Percentiles rank a stretch among this genome's conserved stretches.
Evolutionary conservation across 2,113 vertebrate species (phyloP).

Genomic region (Bucco capensis): DNA sequence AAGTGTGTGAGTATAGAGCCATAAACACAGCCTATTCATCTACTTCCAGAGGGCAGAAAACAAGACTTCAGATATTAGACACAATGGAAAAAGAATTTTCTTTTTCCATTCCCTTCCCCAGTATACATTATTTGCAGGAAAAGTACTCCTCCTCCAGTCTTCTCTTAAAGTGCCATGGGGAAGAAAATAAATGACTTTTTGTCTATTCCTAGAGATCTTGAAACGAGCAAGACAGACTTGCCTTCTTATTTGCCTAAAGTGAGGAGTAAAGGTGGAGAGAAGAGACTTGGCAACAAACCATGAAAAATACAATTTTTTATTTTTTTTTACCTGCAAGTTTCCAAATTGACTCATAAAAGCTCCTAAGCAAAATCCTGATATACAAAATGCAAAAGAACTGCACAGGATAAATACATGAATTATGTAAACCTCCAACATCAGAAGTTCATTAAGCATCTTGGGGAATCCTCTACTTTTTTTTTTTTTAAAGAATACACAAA

Average conservation of each 20-base stretch:
- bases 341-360: neutral
- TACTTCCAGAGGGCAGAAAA: neutral
- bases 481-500: neutral
- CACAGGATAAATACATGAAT: neutral
- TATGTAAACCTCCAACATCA: neutral
- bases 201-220: neutral
- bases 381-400: neutral
- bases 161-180: neutral
- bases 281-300: neutral
- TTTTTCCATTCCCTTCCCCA: neutral
- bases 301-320: rapidly evolving
- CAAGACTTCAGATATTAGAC: neutral
- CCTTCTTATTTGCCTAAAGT: neutral
- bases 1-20: neutral
- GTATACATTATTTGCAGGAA: neutral
- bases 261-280: neutral
- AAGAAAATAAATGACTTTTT: neutral
- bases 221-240: neutral
- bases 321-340: neutral
- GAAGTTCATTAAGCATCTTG: neutral
- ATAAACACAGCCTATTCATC: neutral
- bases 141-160: neutral
- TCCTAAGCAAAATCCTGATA: neutral
- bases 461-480: neutral
- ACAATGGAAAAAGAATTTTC: neutral